Evolutionary conservation across 2,113 vertebrate genomes (phyloP).

Genomic region (Corvus hawaiiensis): DNA sequence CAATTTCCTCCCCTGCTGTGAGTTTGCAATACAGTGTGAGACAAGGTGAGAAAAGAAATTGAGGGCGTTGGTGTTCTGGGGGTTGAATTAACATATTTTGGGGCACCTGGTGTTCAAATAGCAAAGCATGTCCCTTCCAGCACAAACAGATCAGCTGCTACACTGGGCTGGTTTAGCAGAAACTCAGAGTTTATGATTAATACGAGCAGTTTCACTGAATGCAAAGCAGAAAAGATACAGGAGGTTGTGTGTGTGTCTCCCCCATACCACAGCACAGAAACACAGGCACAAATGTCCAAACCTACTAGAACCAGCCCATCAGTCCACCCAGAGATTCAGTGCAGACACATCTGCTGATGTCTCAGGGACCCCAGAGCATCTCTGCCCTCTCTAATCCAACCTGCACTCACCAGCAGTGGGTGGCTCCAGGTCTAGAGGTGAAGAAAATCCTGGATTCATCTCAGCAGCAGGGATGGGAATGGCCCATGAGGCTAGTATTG

Average conservation of each 20-base stretch:
- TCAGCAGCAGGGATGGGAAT: background rate
- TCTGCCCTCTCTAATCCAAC: background rate
- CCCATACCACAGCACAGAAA: background rate
- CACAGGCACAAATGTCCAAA: background rate
- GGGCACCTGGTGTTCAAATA: background rate
- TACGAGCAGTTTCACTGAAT: background rate
- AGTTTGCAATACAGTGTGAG: constrained; percentile 13
- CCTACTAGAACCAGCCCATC: background rate
- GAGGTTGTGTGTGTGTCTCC: background rate
- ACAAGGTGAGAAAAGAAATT: background rate
- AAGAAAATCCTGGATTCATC: accelerated
- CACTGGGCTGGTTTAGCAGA: background rate
- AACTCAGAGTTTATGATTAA: background rate
- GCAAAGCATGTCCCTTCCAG: background rate
- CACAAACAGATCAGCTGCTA: background rate
- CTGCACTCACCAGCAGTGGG: background rate
- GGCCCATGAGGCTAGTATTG: background rate
- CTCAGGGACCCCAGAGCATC: background rate
- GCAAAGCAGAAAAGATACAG: background rate
- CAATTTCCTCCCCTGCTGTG: constrained; percentile 15
- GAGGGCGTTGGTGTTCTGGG: background rate
- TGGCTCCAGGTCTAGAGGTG: background rate
- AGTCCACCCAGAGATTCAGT: background rate
- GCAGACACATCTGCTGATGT: background rate
- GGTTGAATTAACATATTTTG: background rate